These are phyloP conservation scores for Panzeria rudis DNA, from an alignment of 2,888 invertebrate genomes.

Conservation along the genomic window DNA sequence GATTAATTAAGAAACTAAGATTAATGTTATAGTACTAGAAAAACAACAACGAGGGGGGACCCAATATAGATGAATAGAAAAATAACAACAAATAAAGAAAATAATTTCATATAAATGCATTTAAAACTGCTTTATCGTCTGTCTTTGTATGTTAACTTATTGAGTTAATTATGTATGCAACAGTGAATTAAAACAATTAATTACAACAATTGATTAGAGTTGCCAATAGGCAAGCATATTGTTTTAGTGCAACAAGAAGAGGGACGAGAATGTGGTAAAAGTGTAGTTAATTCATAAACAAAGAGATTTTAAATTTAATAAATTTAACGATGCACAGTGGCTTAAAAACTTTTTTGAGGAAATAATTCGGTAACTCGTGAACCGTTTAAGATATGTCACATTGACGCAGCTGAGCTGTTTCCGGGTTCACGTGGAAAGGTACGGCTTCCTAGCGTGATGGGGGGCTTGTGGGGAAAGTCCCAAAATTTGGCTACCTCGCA, in stretches of 20 bases:
- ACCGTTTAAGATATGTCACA: too few relatives aligned
- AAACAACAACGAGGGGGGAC: neutral
- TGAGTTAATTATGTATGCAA: conserved; percentile 34
- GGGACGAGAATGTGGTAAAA: neutral
- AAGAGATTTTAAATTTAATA: too few relatives aligned
- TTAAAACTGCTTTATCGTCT: conserved; percentile 20
- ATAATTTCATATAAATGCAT: conserved; percentile 11
- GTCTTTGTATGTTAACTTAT: conserved; percentile 1
- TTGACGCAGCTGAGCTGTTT: too few relatives aligned
- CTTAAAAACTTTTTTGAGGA: too few relatives aligned
- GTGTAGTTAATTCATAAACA: too few relatives aligned
- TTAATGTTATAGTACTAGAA: conserved; percentile 17
- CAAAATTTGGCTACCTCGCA: too few relatives aligned
- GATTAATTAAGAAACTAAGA: conserved; percentile 59
- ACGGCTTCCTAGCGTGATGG: too few relatives aligned
- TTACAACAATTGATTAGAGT: conserved; percentile 9
- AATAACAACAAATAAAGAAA: conserved; percentile 12
- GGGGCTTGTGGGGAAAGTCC: too few relatives aligned
- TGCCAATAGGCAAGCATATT: neutral
- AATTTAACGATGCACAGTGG: too few relatives aligned
- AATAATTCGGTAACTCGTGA: too few relatives aligned
- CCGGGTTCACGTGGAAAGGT: too few relatives aligned
- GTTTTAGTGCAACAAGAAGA: neutral
- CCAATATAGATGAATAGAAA: neutral
- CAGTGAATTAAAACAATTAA: neutral